Base-by-base conservation (phyloP, 2,888 invertebrate species). In the Melanostoma mellinum region DNA sequence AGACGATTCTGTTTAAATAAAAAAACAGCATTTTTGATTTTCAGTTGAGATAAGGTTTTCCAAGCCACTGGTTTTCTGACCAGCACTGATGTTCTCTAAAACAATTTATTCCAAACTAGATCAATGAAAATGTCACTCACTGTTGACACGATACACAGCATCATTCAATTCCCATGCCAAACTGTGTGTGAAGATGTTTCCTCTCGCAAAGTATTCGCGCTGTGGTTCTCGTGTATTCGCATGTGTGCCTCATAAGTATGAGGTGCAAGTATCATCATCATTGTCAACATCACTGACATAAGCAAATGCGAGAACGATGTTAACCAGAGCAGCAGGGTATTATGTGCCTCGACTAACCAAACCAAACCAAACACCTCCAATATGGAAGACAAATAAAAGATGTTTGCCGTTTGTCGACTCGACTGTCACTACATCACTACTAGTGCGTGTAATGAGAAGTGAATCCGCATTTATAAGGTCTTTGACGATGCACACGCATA, bases 381-480 rank as follows among this genome's bases (percentile, higher is more conserved):
- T 50, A 78, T 60, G 67, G 33, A n/a, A 68, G 40, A 46, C 60
- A 33, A 75, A 67, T 20, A 20, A 61, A 76, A 72, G 76, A 81
- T 65, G 72, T 75, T 60, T 55, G 61, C 60, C 32, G 67, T 73
- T 69, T 81, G 74, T 75, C 58, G 67, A 60, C 60, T 72, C 58
- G 72, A 44, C 63, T 71, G 80, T 67, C 71, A 68, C 68, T 63
- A 79, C 81, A 76, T 68, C 82, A 78, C 84, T 79, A 79, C 79
- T 48, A 78, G 79, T 84, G 84, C 84, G 74, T 84, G 79, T 84
- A 84, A 84, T 84, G 67, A 67, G 84, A 84, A 84, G 79, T 84
- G 84, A 84, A 71, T 84, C 74, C 79, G 69, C 79, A 61, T 79
- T 84, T 84, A 71, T 79, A 75, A 78, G 84, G 79, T 79, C 78